Evolutionary conservation across 2,797 vertebrate species (phyloP), one percentile per base, ranked within the genome.

Genomic region (Centroberyx gerrardi): DNA sequence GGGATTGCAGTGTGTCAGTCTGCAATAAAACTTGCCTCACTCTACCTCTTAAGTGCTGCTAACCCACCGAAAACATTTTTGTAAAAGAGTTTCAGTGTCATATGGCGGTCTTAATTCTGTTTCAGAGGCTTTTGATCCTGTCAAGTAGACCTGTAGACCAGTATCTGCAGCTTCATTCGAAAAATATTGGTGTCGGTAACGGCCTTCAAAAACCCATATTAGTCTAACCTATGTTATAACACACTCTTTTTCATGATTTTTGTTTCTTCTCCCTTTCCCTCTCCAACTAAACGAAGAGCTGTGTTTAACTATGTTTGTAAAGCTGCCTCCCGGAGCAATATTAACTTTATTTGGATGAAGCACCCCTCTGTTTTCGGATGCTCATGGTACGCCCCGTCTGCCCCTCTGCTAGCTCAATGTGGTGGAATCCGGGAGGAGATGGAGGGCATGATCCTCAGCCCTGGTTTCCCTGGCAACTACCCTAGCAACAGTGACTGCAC

Each of bases 401-500:
- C 33, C 27, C 49, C 31, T 79, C 63, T 1, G 10, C n/a, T 54
- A 99, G 98, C 98, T 15, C 97, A 98, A 87, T 99, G 98, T 86
- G 98, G 98, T 46, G 98, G 98, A 81, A 94, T 96, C 56, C 94
- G 95, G 29, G 97, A 98, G 46, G 97, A 98, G 84, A 96, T 97
- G 96, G 98, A 99, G 77, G 98, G 97, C 58, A 98, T 99, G 83
- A 98, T 99, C 86, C 95, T 99, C 87, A 99, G 98, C 83, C 98
- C 98, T 0, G 98, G 98, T 72, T 99, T 99, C 94, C 98, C 97
- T 68, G 98, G 98, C 72, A 99, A 99, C 93, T 99, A 99, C 72
- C 98, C 98, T 66, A 99, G 98, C 94, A 99, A 99, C 94, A 93
- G 97, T 81, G 98, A 99, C 93, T 99, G 98, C 91, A 97, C 96